Evolutionary conservation across 2,888 invertebrate genomes (phyloP).

Genomic region (Eupithecia insigniata): DNA sequence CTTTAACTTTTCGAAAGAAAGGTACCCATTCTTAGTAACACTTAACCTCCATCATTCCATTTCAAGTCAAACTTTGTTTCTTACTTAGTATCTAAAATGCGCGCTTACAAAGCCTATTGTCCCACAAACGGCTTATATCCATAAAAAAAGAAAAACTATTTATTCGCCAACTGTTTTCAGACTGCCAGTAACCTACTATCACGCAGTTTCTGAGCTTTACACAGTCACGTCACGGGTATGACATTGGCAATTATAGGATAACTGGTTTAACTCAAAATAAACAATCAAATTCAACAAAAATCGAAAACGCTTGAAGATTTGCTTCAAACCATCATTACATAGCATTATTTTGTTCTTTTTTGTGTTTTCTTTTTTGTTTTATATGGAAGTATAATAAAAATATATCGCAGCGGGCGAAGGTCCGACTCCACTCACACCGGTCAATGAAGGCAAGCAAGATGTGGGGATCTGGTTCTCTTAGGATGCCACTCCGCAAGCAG

Average conservation of each 20-base stretch:
- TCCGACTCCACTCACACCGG: too few relatives aligned
- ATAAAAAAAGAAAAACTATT: conserved; percentile 33
- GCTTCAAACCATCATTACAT: too few relatives aligned
- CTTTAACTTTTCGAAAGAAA: neutral
- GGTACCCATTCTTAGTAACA: neutral
- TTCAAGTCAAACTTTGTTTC: neutral
- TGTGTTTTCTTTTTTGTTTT: too few relatives aligned
- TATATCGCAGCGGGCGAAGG: too few relatives aligned
- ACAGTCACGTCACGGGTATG: conserved; percentile 33
- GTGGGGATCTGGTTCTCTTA: too few relatives aligned
- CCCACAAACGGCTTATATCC: conserved; percentile 33
- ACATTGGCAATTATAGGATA: conserved; percentile 6
- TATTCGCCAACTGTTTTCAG: conserved; percentile 33
- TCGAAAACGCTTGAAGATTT: too few relatives aligned
- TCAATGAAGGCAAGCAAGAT: too few relatives aligned
- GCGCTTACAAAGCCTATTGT: conserved; percentile 22
- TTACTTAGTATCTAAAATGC: conserved; percentile 1
- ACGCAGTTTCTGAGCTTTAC: conserved; percentile 28
- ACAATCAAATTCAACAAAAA: neutral
- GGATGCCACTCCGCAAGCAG: too few relatives aligned
- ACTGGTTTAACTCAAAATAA: conserved; percentile 8
- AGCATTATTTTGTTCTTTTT: too few relatives aligned
- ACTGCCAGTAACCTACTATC: conserved; percentile 32
- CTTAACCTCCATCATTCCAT: neutral
- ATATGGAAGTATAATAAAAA: too few relatives aligned